These are phyloP conservation scores for Labeo rohita DNA, from an alignment of 2,113 vertebrate genomes.

Conservation along the genomic window DNA sequence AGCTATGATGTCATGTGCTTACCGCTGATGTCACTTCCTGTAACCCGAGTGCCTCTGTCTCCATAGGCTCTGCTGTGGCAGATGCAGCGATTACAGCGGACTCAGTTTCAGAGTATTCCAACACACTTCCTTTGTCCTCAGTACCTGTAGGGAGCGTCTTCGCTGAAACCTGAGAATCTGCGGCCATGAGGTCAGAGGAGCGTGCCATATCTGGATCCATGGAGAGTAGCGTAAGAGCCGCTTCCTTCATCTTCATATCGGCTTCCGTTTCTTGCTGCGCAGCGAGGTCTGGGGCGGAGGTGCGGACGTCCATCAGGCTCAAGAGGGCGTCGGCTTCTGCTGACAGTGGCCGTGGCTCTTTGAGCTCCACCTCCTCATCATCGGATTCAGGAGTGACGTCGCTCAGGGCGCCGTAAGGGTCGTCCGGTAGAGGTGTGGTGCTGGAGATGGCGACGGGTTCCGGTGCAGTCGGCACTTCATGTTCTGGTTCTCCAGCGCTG, in stretches of 20 bases:
- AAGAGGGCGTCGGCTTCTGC: constrained; percentile 73
- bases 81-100: background rate
- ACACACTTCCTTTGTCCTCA: background rate
- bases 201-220: constrained; percentile 75
- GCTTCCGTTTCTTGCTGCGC: constrained; percentile 60
- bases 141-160: background rate
- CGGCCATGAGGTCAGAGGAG: constrained; percentile 55
- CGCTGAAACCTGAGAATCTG: constrained; percentile 25
- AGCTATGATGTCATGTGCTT: background rate
- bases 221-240: constrained; percentile 79
- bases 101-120: background rate
- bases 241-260: constrained; percentile 80
- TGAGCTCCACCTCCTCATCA: constrained; percentile 57
- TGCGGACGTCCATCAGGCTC: constrained; percentile 74
- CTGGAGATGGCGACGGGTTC: constrained; percentile 70
- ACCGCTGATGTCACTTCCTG: constrained; percentile 59
- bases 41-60: constrained; percentile 3
- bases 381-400: constrained; percentile 74
- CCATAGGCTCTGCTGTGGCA: constrained; percentile 19
- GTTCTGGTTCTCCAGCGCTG: background rate
- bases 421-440: constrained; percentile 73
- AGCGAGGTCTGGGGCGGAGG: background rate
- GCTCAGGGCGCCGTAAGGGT: constrained; percentile 71
- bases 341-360: constrained; percentile 53
- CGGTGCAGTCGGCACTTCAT: background rate